Evolutionary conservation across 2,797 vertebrate genomes (phyloP).

Genomic region (Anableps anableps): DNA sequence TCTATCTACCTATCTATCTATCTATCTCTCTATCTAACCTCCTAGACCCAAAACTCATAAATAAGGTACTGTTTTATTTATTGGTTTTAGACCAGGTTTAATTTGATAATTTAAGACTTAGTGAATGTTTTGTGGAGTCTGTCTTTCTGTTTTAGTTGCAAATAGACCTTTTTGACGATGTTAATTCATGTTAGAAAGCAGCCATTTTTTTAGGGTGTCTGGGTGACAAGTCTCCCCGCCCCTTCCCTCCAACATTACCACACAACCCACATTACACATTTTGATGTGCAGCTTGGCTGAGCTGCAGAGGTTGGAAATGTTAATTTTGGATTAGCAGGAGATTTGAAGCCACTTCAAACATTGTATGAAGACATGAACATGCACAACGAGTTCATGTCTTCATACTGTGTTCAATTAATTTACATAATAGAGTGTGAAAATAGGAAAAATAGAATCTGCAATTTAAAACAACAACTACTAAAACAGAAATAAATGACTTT

Average conservation of each 20-base stretch:
- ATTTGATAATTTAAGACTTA: neutral
- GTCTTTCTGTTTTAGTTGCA: neutral
- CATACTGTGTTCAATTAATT: neutral
- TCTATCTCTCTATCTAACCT: too few relatives aligned
- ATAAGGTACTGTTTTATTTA: neutral
- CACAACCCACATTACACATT: conserved; percentile 10
- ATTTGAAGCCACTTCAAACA: conserved; percentile 6
- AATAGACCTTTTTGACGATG: neutral
- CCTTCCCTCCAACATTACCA: neutral
- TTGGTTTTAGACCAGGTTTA: neutral
- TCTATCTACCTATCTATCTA: too few relatives aligned
- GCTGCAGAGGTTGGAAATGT: conserved; percentile 17
- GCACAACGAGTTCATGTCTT: neutral
- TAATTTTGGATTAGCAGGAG: conserved; percentile 21
- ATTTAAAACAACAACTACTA: neutral
- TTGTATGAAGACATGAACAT: neutral
- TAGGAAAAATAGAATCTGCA: neutral
- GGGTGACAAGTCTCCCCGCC: conserved; percentile 5
- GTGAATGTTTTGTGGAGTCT: neutral
- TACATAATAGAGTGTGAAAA: neutral
- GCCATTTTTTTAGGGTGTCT: neutral
- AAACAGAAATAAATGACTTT: neutral
- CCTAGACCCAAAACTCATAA: too few relatives aligned
- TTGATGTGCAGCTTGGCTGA: conserved; percentile 19
- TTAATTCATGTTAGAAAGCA: neutral